A percentile compares a stretch with the other conserved stretches of the same genome.
Conservation (phyloP, 1,140 invertebrate species). For the Heterodera schachtii region DNA sequence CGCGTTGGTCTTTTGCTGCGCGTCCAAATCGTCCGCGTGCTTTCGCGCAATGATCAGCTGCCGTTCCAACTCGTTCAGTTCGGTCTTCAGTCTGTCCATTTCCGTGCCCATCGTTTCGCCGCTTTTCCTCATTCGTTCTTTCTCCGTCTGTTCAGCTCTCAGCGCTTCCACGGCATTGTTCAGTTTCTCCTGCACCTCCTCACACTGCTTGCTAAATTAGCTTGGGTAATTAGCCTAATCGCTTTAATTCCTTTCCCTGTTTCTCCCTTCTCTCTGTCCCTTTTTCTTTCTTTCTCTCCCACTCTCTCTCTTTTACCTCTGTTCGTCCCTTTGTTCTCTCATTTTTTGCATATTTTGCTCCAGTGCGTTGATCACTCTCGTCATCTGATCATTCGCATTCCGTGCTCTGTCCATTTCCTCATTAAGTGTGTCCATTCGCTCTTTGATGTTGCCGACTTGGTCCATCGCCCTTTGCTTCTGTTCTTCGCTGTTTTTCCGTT, state of each 20-base stretch:
- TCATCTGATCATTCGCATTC: slow-evolving; percentile 50
- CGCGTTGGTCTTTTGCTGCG: slow-evolving; percentile 61
- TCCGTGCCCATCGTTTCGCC: slow-evolving; percentile 49
- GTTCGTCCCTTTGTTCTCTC: slow-evolving; percentile 62
- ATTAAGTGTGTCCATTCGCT: slow-evolving; percentile 48
- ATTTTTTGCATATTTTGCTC: slow-evolving; percentile 61
- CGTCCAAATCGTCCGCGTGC: slow-evolving; percentile 63
- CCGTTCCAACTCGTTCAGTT: slow-evolving; percentile 58
- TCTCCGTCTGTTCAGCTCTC: slow-evolving; percentile 49
- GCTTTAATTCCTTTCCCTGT: background rate
- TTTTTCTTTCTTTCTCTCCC: background rate
- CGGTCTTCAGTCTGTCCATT: slow-evolving; percentile 57
- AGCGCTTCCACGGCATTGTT: slow-evolving; percentile 53
- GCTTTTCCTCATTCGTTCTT: slow-evolving; percentile 46
- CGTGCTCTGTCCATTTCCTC: slow-evolving; percentile 50
- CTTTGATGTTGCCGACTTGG: slow-evolving; percentile 50
- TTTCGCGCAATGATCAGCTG: slow-evolving; percentile 59
- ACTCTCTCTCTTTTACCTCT: slow-evolving; percentile 34
- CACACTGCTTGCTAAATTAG: slow-evolving; percentile 59
- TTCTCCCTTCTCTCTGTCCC: too few species aligned
- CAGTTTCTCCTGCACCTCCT: slow-evolving; percentile 54
- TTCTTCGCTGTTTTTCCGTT: slow-evolving; percentile 55
- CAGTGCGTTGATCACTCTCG: slow-evolving; percentile 45
- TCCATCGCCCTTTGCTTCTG: slow-evolving; percentile 38
- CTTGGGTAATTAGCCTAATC: background rate